Evolutionary conservation across 2,797 vertebrate species (phyloP), one percentile per base, ranked within the genome.

Genomic region (Sciaenops ocellatus): DNA sequence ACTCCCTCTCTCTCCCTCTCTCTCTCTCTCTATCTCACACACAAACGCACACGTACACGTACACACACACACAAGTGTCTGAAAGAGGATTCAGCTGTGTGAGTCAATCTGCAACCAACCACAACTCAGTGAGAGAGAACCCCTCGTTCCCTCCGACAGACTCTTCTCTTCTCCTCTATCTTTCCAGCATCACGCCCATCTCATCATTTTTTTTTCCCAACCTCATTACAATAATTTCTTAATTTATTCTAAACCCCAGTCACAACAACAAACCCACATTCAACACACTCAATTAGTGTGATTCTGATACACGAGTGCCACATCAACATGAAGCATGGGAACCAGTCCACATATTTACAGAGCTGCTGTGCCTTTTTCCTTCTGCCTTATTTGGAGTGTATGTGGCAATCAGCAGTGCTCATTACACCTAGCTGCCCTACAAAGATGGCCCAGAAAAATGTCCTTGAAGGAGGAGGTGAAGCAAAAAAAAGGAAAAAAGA

Each of bases 141-240:
- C 82, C 80, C 79, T 85, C 76, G 47, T 65, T 78, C 79, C 56
- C 55, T 41, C 78, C 57, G 81, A 59, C 83, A 78, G 71, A 82
- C 86, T 87, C 82, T 24, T 78, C 80, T 57, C 50, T 69, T 83
- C 85, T 80, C 75, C 51, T 87, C 77, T 41, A 61, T 86, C 82
- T 76, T 73, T 63, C 73, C 64, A 72, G 72, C 60, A 85, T 87
- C 87, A 87, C 87, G 57, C 88, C 88, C 87, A 86, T 86, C 85
- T 90, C 87, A 87, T 92, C 67, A 87, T 66, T 72, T 83, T 87
- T 86, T 72, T 84, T 69, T 69, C 12, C 48, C 69, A 77, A 55
- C 60, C 82, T 93, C 87, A 93, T 93, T 93, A 90, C 88, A 91
- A 92, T 89, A 73, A 92, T 92, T 88, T 92, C 87, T 80, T 91